Conservation (phyloP, 1,140 invertebrate species). For the Brachionus calyciflorus region DNA sequence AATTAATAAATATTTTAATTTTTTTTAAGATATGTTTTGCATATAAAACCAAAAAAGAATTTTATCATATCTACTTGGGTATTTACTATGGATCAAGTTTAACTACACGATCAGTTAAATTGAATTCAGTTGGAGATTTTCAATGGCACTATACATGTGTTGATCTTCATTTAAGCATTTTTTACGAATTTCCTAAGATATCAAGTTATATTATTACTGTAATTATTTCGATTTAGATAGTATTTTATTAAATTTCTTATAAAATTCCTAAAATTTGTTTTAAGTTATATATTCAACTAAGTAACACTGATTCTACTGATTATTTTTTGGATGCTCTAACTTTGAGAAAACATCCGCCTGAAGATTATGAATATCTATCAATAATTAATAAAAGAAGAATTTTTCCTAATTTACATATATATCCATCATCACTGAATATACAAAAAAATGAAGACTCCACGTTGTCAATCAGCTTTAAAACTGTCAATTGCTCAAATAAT, state of each 20-base stretch:
- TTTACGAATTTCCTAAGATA: not conserved
- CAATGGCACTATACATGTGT: conserved; percentile 3
- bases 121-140: not conserved
- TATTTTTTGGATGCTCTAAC: not conserved
- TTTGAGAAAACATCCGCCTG: not conserved
- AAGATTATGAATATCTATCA: not conserved
- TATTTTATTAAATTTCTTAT: no score
- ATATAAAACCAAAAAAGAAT: not conserved
- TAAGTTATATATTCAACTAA: not conserved
- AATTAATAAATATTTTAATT: no score
- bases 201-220: not conserved
- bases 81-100: not conserved
- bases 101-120: not conserved
- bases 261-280: not conserved
- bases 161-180: not conserved
- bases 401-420: not conserved
- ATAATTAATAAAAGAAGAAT: not conserved
- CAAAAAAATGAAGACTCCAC: not conserved
- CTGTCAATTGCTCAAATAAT: not conserved
- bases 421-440: not conserved
- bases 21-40: not conserved
- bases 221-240: not conserved
- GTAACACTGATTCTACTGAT: no score
- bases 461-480: not conserved
- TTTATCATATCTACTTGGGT: not conserved